A percentile compares a stretch with the other conserved stretches of the same genome.
Conservation (phyloP, 2,797 vertebrate species). For the Danio jaintianensis region DNA sequence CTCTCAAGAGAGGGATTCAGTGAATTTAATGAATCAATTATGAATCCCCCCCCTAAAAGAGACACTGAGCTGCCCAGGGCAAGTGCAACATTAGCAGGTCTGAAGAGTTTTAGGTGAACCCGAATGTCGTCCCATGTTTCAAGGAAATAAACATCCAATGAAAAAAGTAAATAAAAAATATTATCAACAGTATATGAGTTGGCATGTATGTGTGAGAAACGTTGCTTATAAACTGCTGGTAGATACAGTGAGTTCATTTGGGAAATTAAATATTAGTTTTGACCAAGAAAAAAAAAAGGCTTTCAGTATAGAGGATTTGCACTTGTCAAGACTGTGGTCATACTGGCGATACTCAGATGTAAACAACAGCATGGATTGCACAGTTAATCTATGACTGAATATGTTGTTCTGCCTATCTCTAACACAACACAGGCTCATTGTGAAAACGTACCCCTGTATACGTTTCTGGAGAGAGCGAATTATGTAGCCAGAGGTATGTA, state of each 20-base stretch:
- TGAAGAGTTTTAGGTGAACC: not conserved
- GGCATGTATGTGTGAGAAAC: not conserved
- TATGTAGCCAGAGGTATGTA: no score
- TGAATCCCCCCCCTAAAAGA: conserved; percentile 6
- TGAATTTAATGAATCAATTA: not conserved
- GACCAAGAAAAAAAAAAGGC: no score
- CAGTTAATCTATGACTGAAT: no score
- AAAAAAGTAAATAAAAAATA: not conserved
- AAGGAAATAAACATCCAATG: not conserved
- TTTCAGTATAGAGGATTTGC: no score
- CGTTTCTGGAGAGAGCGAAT: no score
- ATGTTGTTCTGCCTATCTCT: no score
- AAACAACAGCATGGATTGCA: no score
- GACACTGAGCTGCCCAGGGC: not conserved
- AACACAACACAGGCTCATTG: no score
- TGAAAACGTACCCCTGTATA: no score
- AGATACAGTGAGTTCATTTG: no score
- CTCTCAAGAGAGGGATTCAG: not conserved
- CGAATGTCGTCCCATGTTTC: not conserved
- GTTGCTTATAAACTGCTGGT: not conserved
- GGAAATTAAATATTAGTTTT: not conserved
- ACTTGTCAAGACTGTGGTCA: no score
- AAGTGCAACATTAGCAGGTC: not conserved
- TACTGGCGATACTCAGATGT: no score
- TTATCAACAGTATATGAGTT: not conserved